Percentiles rank a stretch among this genome's conserved stretches.
Evolutionary conservation across 2,888 invertebrate genomes (phyloP).

Genomic region (Nematopogon swammerdamellus): DNA sequence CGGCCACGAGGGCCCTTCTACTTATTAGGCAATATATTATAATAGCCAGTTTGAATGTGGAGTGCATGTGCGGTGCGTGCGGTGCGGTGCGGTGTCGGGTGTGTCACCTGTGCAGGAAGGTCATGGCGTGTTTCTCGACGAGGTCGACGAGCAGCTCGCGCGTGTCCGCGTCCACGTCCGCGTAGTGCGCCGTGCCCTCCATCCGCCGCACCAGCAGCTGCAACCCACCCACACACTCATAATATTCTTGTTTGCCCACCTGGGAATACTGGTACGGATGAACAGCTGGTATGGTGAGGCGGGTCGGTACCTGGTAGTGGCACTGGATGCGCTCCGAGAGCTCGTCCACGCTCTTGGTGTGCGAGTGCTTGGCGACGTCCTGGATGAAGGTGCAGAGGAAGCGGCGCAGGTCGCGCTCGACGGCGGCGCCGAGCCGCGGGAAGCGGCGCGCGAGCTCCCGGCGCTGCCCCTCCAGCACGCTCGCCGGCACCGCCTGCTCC

Average conservation of each 20-base stretch:
- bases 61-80: too few relatives aligned
- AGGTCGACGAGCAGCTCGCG: conserved; percentile 85
- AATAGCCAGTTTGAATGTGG: too few relatives aligned
- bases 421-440: conserved; percentile 23
- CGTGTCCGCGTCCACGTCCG: conserved; percentile 64
- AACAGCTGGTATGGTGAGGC: too few relatives aligned
- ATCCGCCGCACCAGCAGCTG: conserved; percentile 69
- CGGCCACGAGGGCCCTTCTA: too few relatives aligned
- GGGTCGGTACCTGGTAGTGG: conserved; percentile 74
- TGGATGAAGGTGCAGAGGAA: conserved; percentile 65
- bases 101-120: conserved; percentile 75
- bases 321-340: conserved; percentile 88
- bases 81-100: background rate
- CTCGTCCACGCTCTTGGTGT: conserved; percentile 71
- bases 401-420: conserved; percentile 63
- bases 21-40: too few relatives aligned
- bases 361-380: conserved; percentile 60
- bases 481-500: conserved; percentile 21
- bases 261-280: too few relatives aligned
- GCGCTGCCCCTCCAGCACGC: conserved; percentile 39
- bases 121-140: conserved; percentile 92
- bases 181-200: conserved; percentile 62
- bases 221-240: conserved; percentile 2
- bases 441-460: conserved; percentile 46
- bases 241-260: too few relatives aligned